Percentiles rank a stretch among this genome's conserved stretches.
These are phyloP conservation scores for Sphaerophoria rueppellii DNA, from an alignment of 2,888 invertebrate genomes.

Conservation along the genomic window DNA sequence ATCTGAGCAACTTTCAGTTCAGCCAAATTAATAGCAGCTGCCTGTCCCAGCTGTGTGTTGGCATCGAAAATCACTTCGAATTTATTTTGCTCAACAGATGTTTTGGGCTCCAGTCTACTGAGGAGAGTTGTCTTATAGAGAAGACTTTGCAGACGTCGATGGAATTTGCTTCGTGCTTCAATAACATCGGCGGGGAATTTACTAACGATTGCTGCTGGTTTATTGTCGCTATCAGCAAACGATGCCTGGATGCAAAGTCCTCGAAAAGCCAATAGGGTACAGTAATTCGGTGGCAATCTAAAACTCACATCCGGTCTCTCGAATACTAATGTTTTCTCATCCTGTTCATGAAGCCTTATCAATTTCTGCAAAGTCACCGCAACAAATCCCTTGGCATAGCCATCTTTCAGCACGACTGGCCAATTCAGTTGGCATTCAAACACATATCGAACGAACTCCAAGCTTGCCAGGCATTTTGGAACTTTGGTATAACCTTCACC, in stretches of 20 bases:
- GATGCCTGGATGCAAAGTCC: conserved; percentile 77
- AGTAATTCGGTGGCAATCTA: conserved; percentile 78
- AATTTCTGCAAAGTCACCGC: conserved; percentile 43
- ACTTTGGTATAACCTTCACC: conserved; percentile 49
- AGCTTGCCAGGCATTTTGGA: conserved; percentile 22
- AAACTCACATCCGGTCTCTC: conserved; percentile 26
- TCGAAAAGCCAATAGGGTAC: conserved; percentile 79
- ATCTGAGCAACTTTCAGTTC: conserved; percentile 45
- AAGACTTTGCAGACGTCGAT: conserved; percentile 76
- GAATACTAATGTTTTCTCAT: neutral
- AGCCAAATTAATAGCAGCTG: conserved; percentile 34
- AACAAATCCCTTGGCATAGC: conserved; percentile 29
- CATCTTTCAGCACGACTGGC: conserved; percentile 8
- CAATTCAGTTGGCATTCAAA: conserved; percentile 66
- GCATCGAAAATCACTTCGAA: conserved; percentile 44
- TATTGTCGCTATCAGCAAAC: neutral
- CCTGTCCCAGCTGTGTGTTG: neutral
- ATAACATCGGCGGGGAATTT: neutral
- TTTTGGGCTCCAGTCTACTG: conserved; percentile 76
- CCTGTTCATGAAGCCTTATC: conserved; percentile 18
- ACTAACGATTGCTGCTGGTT: neutral
- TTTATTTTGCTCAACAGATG: conserved; percentile 11
- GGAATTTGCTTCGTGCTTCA: conserved; percentile 76
- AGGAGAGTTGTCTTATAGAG: conserved; percentile 78
- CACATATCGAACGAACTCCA: conserved; percentile 54